Conservation (phyloP, 1,140 invertebrate species). For the Manduca sexta region DNA sequence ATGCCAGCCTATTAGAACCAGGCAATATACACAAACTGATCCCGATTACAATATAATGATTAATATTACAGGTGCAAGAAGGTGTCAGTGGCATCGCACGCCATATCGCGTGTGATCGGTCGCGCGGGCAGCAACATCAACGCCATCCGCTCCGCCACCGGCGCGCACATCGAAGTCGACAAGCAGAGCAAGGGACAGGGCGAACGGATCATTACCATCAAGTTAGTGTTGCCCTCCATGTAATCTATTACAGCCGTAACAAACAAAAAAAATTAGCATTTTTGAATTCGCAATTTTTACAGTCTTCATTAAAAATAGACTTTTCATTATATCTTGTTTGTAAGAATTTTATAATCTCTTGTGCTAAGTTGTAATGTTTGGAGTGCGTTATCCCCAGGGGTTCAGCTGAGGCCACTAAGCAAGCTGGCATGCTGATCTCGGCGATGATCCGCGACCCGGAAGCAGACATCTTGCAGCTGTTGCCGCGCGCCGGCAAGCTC, state of each 20-base stretch:
- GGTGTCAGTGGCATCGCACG: slow-evolving; percentile 93
- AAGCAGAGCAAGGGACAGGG: slow-evolving; percentile 96
- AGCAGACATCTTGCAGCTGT: slow-evolving; percentile 89
- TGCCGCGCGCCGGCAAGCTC: slow-evolving; percentile 75
- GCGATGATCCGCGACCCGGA: slow-evolving; percentile 94
- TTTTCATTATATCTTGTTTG: too few species aligned
- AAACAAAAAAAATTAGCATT: too few species aligned
- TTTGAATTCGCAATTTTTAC: too few species aligned
- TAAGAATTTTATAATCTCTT: too few species aligned
- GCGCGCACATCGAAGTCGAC: slow-evolving; percentile 98
- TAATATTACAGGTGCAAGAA: slow-evolving; percentile 49
- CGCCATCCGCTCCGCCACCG: slow-evolving; percentile 93
- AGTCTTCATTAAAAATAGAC: too few species aligned
- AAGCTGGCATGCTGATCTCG: slow-evolving; percentile 90
- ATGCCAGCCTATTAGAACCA: too few species aligned
- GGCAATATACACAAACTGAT: background rate
- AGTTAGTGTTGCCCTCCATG: slow-evolving; percentile 79
- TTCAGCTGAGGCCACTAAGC: slow-evolving; percentile 90
- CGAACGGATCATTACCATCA: slow-evolving; percentile 95
- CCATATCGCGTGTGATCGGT: slow-evolving; percentile 96
- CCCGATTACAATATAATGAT: too few species aligned
- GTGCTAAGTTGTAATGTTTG: background rate
- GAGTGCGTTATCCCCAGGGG: slow-evolving; percentile 75
- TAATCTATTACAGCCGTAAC: too few species aligned
- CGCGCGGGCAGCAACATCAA: slow-evolving; percentile 97